Base-by-base conservation (phyloP, 1,140 invertebrate genomes). In the Ruditapes philippinarum region DNA sequence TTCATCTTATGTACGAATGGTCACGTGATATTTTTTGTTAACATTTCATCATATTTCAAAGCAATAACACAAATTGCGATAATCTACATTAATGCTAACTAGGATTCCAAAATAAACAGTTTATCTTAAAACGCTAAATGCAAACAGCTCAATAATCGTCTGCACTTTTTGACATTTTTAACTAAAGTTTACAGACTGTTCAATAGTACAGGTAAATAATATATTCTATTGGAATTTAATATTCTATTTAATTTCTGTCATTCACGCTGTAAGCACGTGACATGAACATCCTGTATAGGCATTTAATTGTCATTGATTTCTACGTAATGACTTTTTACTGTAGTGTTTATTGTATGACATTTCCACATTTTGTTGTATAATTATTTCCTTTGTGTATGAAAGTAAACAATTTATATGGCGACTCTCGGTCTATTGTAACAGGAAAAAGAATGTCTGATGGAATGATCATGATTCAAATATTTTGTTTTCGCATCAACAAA, bases 271-370 rank as follows among this genome's bases (percentile, higher is more conserved):
- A 25, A 25, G 42, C 12, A 14, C 22, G 25, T 49, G 42, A 73
- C 51, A 49, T 84, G 31, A 28, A 84, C 82, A 84, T 84, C 82
- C 82, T 84, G 82, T 84, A 84, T 54, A 54, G 82, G 82, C 68
- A 84, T 84, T 84, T 84, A 84, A 84, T 84, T 73, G 49, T 17
- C 49, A 84, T 84, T 54, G 82, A 84, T 84, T 84, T 51, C 22
- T 19, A 19, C 65, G 33, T 73, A 84, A 73, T 73, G 62, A 51
- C 82, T 54, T 31, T 9, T 49, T 28, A 36, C 36, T 40, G 25
- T 31, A 25, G 49, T 73, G 65, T 73, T 84, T 84, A 73, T 45
- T 28, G 65, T 73, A 73, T 84, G 68, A 40, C 65, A 70, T 70
- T 73, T 54, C 62, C 62, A 38, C 25, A 28, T 73, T 51, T 19